These are phyloP conservation scores for Botrylloides violaceus DNA, from an alignment of 23 tunicate species.

Conservation along the genomic window DNA sequence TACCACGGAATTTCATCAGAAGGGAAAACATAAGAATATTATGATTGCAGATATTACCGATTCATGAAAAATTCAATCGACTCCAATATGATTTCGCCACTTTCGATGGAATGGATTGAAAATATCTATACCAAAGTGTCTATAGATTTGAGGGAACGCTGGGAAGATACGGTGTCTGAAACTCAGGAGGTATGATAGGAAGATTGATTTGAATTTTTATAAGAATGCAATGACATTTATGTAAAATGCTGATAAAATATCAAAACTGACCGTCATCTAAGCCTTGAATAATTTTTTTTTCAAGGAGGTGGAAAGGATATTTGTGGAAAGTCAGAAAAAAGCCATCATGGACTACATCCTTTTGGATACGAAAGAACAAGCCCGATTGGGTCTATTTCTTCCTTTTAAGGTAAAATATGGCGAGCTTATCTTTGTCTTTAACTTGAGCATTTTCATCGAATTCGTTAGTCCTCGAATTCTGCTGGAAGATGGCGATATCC, in stretches of 20 bases:
- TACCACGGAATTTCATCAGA: no score
- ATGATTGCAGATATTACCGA: constrained; percentile 35
- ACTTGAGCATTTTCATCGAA: background rate
- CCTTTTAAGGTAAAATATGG: constrained; percentile 36
- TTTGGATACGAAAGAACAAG: constrained; percentile 57
- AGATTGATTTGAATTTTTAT: no score
- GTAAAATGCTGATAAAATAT: no score
- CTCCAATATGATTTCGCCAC: constrained; percentile 43
- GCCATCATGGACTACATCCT: constrained; percentile 75
- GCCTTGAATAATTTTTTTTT: background rate
- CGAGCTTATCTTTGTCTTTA: background rate
- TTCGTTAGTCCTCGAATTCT: constrained; percentile 34
- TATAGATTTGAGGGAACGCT: constrained; percentile 6
- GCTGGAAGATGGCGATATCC: constrained; percentile 85
- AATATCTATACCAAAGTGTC: constrained; percentile 23
- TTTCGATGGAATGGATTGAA: constrained; percentile 41
- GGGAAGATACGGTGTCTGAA: constrained; percentile 21
- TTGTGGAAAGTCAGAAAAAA: constrained; percentile 50
- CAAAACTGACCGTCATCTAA: no score
- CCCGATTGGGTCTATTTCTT: constrained; percentile 31
- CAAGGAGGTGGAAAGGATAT: constrained; percentile 42
- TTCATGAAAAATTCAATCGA: constrained; percentile 64
- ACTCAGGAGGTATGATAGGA: constrained; percentile 38
- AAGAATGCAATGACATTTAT: no score
- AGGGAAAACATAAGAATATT: no score